phyloP scores from a whole-genome alignment of 1,140 invertebrate genomes.

The Sinonovacula constricta region DNA sequence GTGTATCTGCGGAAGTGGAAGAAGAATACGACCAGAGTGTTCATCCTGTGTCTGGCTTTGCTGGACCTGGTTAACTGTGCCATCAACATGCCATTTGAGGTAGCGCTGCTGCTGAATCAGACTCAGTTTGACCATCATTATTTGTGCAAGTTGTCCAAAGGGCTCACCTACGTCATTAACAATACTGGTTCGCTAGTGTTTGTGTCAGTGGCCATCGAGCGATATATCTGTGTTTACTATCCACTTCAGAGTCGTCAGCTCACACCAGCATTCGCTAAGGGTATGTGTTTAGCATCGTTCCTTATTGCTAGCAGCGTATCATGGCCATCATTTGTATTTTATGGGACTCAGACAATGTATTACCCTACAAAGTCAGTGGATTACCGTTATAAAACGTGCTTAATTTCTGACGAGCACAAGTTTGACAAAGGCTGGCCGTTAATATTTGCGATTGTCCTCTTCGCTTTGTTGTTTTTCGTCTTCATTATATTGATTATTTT shows the following conservation, averaged over 20 bases:
- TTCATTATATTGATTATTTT: constrained; percentile 20
- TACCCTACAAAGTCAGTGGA: neutral
- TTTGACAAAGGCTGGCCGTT: constrained; percentile 12
- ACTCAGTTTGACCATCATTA: constrained; percentile 25
- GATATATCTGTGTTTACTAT: constrained; percentile 35
- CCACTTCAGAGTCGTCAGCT: constrained; percentile 34
- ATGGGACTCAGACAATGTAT: constrained; percentile 27
- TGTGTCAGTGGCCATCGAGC: constrained; percentile 46
- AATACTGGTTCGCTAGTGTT: constrained; percentile 36
- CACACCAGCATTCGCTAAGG: constrained; percentile 29
- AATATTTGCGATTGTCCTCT: constrained; percentile 29
- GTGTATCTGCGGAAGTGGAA: constrained; percentile 33
- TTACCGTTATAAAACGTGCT: constrained; percentile 18
- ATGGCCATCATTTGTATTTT: constrained; percentile 43
- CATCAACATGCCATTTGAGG: constrained; percentile 40
- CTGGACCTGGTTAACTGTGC: constrained; percentile 40
- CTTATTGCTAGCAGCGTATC: constrained; percentile 4
- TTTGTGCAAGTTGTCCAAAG: constrained; percentile 36
- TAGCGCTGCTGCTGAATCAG: constrained; percentile 21
- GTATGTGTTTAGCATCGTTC: constrained; percentile 33
- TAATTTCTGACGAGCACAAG: constrained; percentile 33
- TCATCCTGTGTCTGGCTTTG: constrained; percentile 30
- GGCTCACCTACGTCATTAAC: constrained; percentile 41
- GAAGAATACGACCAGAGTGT: constrained; percentile 43
- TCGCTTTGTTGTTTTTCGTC: constrained; percentile 15